Evolutionary conservation across 2,113 vertebrate species (phyloP), one percentile per base, ranked within the genome.

Genomic region (Anas platyrhynchos): DNA sequence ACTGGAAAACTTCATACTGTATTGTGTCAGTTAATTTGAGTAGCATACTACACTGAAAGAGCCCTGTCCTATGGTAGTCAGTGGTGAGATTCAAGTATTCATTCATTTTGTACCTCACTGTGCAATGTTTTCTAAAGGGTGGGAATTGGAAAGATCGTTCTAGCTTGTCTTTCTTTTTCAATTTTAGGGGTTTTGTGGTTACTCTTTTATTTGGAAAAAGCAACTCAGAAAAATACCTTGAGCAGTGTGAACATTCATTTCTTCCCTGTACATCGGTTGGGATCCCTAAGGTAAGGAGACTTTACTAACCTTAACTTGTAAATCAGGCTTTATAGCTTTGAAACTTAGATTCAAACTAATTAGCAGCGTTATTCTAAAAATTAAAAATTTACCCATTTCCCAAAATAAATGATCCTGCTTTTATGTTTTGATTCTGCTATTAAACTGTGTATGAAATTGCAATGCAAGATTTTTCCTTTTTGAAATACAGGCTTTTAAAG

Each of bases 141-240:
- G 34, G 65, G 6, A 16, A 3, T 12, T 23, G 43, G 85, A n/a
- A 14, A 71, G 13, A 8, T 38, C 58, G 5, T 87, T 88, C 26
- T 82, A 87, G 26, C 20, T 75, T 29, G 2, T 86, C 29, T 87
- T 43, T 93, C 14, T 94, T 72, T 85, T 80, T 96, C 41, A 62
- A 46, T 95, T 97, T 8, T 94, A 99, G 99, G 95, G 99, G 99
- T 87, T 98, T 99, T 97, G 99, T 98, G 46, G 98, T 99, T 95
- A 99, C 98, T 93, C 98, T 99, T 91, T 98, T 99, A 76, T 99
- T 99, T 98, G 99, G 99, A 97, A 99, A 99, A 98, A 99, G 98
- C 97, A 99, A 98, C 96, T 99, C 99, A 2, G 99, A 99, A 98
- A 99, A 98, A 90, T 98, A 99, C 93, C 98, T 99, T 92, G 99